Evolutionary conservation across 2,797 vertebrate species (phyloP), one percentile per base, ranked within the genome.

Genomic region (Gymnoscopelus microlampas): DNA sequence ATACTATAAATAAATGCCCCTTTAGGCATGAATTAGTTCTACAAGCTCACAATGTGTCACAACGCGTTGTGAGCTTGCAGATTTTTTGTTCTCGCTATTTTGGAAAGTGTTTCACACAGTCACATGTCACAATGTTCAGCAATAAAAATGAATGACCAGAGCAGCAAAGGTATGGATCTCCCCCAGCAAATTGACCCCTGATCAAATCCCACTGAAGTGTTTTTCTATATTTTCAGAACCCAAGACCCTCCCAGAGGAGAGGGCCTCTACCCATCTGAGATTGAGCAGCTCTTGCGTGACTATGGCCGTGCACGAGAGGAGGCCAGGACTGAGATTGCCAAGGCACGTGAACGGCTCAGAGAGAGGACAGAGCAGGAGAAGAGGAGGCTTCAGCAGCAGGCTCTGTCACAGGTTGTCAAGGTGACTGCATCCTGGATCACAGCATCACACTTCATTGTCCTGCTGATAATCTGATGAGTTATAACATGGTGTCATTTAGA

Each of bases 241-340:
- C 88, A 88, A 23, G 89, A 93, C 70, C 83, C 88, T 26, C 87
- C 81, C 4, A 89, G 66, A 54, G 91, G 76, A 48, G 88, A 85
- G 2, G 5, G 86, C 66, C 93, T 90, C 54, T 91, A 76, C 76
- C 94, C 96, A 1, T 95, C 95, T 51, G 95, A 98, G 79, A 96
- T 98, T 3, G 95, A 97, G 80, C 83, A 95, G 71, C 77, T 97
- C 85, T 86, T 99, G 76, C 92, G 74, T 55, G 96, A 98, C 85
- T 99, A 98, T 63, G 93, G 94, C 65, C 94, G 82, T 60, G 98
- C 97, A 1, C 94, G 95, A 0, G 96, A 98, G 79, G 96, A 98
- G 82, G 95, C 97, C 64, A 95, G 94, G 87, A 91, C 87, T 0
- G 97, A 98, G 92, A 98, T 99, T 9, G 95, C 96, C 0, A 93